Evolutionary conservation across 2,113 vertebrate species (phyloP).

Genomic region (Poeciliopsis prolifica): DNA sequence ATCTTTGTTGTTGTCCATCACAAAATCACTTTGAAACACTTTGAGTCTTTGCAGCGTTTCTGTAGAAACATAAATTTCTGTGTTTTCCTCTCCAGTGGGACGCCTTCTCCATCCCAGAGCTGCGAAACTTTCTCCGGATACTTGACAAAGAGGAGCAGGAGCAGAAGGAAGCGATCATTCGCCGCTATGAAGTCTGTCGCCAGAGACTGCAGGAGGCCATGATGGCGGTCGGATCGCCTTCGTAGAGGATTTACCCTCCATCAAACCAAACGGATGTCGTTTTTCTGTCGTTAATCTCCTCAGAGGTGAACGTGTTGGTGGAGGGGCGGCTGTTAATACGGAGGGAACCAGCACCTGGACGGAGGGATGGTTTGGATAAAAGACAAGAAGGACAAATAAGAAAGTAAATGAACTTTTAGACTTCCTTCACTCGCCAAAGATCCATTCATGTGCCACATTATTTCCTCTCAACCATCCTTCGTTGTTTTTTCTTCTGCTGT

Average conservation of each 20-base stretch:
- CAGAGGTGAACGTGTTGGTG: not conserved
- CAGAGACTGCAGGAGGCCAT: slow-evolving; percentile 90
- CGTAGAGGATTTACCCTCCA: slow-evolving; percentile 48
- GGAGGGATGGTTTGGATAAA: slow-evolving; percentile 12
- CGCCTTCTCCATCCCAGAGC: slow-evolving; percentile 93
- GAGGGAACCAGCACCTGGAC: slow-evolving; percentile 10
- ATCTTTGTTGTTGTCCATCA: too few species aligned
- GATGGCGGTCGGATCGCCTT: slow-evolving; percentile 73
- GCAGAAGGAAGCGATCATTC: slow-evolving; percentile 82
- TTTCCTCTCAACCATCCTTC: slow-evolving; percentile 28
- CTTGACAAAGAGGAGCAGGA: slow-evolving; percentile 94
- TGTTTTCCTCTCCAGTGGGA: slow-evolving; percentile 85
- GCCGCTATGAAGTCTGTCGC: slow-evolving; percentile 85
- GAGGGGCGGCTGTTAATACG: slow-evolving; percentile 8
- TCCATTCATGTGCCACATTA: slow-evolving; percentile 65
- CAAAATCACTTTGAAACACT: too few species aligned
- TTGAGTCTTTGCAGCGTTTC: too few species aligned
- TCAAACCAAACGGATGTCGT: slow-evolving; percentile 8
- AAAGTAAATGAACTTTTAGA: not conserved
- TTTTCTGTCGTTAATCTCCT: not conserved
- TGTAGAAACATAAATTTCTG: not conserved
- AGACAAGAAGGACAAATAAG: slow-evolving; percentile 9
- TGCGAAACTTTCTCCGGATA: slow-evolving; percentile 94
- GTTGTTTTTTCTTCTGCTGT: slow-evolving; percentile 43
- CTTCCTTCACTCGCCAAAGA: slow-evolving; percentile 59